phyloP scores from a whole-genome alignment of 2,888 invertebrate species.

The Ectemnius lituratus region DNA sequence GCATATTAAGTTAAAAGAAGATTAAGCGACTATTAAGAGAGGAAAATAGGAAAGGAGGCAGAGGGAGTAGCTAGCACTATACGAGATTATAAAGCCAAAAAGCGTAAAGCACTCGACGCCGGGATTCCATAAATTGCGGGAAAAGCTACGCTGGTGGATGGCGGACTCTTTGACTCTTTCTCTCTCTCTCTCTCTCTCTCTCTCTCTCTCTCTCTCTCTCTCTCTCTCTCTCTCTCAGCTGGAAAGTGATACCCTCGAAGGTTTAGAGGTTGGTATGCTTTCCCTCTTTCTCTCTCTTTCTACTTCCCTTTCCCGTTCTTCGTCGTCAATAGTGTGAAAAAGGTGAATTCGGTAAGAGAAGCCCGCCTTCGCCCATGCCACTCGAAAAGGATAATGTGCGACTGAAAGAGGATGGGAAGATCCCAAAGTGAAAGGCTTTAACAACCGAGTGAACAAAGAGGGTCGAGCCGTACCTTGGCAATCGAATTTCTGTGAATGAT shows the following conservation, averaged over 20 bases:
- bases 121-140: constrained; percentile 1
- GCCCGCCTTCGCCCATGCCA: not conserved
- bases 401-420: not conserved
- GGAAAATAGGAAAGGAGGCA: not conserved
- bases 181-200: too few relatives aligned
- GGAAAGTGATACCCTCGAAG: too few relatives aligned
- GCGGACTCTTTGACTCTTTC: too few relatives aligned
- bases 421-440: constrained; percentile 20
- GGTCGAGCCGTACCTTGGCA: constrained; percentile 4
- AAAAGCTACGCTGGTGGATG: not conserved
- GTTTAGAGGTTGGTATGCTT: too few relatives aligned
- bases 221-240: too few relatives aligned
- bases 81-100: not conserved
- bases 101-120: not conserved
- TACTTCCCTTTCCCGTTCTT: too few relatives aligned
- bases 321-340: constrained; percentile 14
- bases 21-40: not conserved
- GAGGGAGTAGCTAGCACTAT: not conserved
- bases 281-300: too few relatives aligned
- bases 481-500: constrained; percentile 45
- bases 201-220: too few relatives aligned
- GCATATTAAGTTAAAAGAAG: constrained; percentile 3
- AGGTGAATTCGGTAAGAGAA: not conserved
- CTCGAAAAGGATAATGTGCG: constrained; percentile 11
- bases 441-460: constrained; percentile 26